These are phyloP conservation scores for Athripsodes cinereus DNA, from an alignment of 2,888 invertebrate genomes.

Conservation along the genomic window DNA sequence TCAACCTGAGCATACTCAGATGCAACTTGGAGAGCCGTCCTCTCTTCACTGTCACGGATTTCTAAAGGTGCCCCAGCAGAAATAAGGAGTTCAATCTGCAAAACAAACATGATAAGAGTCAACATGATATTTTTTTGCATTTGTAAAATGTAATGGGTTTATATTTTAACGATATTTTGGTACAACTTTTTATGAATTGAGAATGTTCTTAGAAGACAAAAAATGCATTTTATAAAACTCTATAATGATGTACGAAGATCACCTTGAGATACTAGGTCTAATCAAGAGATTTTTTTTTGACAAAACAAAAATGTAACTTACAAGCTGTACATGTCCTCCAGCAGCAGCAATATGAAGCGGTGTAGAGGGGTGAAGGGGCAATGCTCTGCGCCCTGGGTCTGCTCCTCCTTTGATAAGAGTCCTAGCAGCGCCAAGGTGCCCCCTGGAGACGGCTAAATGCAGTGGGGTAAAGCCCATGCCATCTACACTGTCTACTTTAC, in stretches of 20 bases:
- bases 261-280: not conserved
- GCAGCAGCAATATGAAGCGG: conserved; percentile 58
- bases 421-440: conserved; percentile 51
- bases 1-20: conserved; percentile 40
- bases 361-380: conserved; percentile 50
- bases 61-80: conserved; percentile 52
- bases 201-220: no score
- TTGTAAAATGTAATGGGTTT: no score
- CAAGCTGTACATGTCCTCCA: conserved; percentile 49
- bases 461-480: conserved; percentile 61
- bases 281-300: not conserved
- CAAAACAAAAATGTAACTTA: conserved; percentile 30
- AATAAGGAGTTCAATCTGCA: conserved; percentile 49
- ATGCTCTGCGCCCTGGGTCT: conserved; percentile 54
- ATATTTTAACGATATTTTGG: no score
- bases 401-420: conserved; percentile 52
- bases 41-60: conserved; percentile 53
- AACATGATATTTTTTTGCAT: no score
- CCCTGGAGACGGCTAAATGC: conserved; percentile 58
- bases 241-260: no score
- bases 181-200: no score
- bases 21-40: conserved; percentile 48
- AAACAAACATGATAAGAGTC: no score
- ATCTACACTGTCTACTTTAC: conserved; percentile 59
- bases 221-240: no score